These are phyloP conservation scores for Scleropages formosus DNA, from an alignment of 2,797 vertebrate genomes.

Conservation along the genomic window DNA sequence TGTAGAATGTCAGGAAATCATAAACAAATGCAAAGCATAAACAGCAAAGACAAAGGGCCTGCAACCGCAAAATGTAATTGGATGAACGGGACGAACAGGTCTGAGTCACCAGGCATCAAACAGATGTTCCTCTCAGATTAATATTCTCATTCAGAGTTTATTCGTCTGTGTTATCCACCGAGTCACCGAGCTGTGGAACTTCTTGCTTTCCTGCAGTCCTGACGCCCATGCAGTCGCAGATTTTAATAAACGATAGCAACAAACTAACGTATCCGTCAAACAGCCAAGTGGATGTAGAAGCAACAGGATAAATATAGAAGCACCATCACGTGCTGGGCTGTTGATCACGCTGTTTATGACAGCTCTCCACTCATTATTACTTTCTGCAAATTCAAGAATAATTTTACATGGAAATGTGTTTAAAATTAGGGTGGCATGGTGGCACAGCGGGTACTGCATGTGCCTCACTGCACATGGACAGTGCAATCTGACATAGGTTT, in stretches of 20 bases:
- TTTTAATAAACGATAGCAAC: constrained; percentile 46
- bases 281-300: constrained; percentile 12
- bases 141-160: constrained; percentile 54
- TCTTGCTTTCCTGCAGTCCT: constrained; percentile 49
- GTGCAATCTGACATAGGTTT: no score
- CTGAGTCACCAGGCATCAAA: constrained; percentile 32
- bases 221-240: constrained; percentile 17
- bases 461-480: no score
- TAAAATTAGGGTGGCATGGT: no score
- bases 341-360: constrained; percentile 11
- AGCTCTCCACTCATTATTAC: neutral
- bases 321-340: neutral
- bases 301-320: constrained; percentile 36
- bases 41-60: neutral
- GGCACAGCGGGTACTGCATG: no score
- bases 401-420: no score
- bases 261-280: constrained; percentile 20
- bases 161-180: constrained; percentile 50
- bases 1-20: constrained; percentile 25
- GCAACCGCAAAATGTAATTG: neutral
- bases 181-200: constrained; percentile 54
- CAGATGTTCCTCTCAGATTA: constrained; percentile 60
- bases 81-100: neutral
- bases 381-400: neutral
- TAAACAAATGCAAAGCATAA: constrained; percentile 10